Evolutionary conservation across 2,888 invertebrate species (phyloP), one percentile per base, ranked within the genome.

Genomic region (Melinaea marsaeus): DNA sequence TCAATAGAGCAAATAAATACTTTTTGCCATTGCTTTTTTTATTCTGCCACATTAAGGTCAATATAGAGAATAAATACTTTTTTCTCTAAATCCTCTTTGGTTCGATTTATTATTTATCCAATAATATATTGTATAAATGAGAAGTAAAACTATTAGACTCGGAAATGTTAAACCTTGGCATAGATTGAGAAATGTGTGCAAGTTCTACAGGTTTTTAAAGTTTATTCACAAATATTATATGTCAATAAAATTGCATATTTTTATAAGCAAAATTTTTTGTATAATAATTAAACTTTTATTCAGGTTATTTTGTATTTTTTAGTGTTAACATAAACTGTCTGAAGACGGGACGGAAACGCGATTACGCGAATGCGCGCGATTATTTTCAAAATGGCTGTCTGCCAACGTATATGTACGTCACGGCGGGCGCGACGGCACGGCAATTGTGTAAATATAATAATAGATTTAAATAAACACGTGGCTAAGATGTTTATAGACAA

Each of bases 381-480:
- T 84, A 86, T 85, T 86, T 86, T 79, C 72, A 81, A 78, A 69
- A 81, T 88, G 86, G 88, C 85, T 54, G 64, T 55, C 54, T 77
- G 86, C 87, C 88, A 87, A 78, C 61, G 65, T 65, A 63, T 61
- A 63, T 60, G 57, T 67, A 70, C 72, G 72, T 72, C 71, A 74
- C 59, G 47, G 55, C 64, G 69, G 68, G 67, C 68, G 64, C 68
- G 69, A 63, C 65, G 58, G 67, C 66, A 58, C 47, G 37, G 54
- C 42, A 42, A 42, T 66, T 69, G 66, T 71, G 73, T 69, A 70
- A 71, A 71, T 60, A 67, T 63, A 62, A 22, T 51, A 51, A 51
- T 51, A 51, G 51, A 51, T 11, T 51, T 51, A 3, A 13, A 58
- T 22, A 22, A 22, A 22, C 22, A 34, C 34, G 32, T 42, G 33